phyloP scores from a whole-genome alignment of 2,113 vertebrate species.

The Acrocephalus kingi region DNA sequence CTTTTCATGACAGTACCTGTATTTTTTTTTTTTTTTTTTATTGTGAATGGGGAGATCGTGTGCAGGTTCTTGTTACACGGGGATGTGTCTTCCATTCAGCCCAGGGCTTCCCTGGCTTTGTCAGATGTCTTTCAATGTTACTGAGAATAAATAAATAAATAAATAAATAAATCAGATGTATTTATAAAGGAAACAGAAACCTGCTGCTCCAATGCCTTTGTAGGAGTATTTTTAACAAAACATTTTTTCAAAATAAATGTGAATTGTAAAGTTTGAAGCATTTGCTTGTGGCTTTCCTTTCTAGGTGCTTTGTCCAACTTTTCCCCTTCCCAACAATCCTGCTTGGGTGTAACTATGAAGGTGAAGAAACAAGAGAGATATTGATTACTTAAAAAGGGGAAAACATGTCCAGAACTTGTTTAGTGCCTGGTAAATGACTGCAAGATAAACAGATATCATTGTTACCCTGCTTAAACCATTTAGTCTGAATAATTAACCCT shows the following conservation, averaged over 20 bases:
- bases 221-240: conserved; percentile 80
- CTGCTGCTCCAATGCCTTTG: conserved; percentile 75
- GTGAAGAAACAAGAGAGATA: background rate
- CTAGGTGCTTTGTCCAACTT: background rate
- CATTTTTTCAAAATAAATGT: conserved; percentile 79
- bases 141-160: conserved; percentile 58
- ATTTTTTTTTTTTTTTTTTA: conserved; percentile 35
- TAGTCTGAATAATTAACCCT: background rate
- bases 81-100: conserved; percentile 63
- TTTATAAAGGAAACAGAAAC: conserved; percentile 66
- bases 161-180: conserved; percentile 68
- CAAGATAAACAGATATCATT: background rate
- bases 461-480: background rate
- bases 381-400: background rate
- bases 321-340: background rate
- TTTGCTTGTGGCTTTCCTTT: conserved; percentile 50
- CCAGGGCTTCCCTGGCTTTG: conserved; percentile 40
- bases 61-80: conserved; percentile 41
- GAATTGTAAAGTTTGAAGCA: conserved; percentile 75
- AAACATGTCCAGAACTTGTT: background rate
- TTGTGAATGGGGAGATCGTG: conserved; percentile 34
- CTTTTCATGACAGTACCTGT: conserved; percentile 53
- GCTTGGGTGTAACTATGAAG: background rate
- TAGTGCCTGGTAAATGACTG: background rate
- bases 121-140: conserved; percentile 42